Evolutionary conservation across 2,888 invertebrate species (phyloP).

Genomic region (Oscheius sp.): DNA sequence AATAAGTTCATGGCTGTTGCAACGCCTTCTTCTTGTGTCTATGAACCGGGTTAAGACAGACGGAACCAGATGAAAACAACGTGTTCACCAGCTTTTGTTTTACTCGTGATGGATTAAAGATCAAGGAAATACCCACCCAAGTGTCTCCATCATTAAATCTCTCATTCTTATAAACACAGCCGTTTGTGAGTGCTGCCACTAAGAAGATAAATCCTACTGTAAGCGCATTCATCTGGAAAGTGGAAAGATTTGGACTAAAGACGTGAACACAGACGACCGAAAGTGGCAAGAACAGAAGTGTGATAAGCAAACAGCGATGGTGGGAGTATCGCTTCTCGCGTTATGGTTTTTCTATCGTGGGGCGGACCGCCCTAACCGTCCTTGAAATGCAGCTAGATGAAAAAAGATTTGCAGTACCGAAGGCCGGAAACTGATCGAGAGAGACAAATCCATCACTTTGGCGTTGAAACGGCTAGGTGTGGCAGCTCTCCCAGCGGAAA

Average conservation of each 20-base stretch:
- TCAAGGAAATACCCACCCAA: conserved; percentile 42
- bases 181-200: neutral
- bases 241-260: neutral
- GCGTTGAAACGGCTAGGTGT: conserved; percentile 2
- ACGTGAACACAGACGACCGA: too few species aligned
- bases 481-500: too few species aligned
- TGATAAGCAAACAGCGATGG: too few species aligned
- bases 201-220: conserved; percentile 7
- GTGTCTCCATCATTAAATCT: conserved; percentile 51
- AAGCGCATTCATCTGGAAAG: neutral
- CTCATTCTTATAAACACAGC: conserved; percentile 48
- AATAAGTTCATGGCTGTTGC: too few species aligned
- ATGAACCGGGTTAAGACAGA: too few species aligned
- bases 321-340: neutral
- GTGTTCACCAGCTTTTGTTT: too few species aligned
- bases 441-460: neutral
- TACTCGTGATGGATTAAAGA: too few species aligned
- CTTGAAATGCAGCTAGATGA: conserved; percentile 24
- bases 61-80: too few species aligned
- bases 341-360: conserved; percentile 1
- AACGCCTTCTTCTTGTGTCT: too few species aligned
- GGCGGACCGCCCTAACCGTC: conserved; percentile 20
- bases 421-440: neutral
- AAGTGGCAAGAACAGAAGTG: neutral
- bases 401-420: neutral